Base-by-base conservation (phyloP, 2,888 invertebrate genomes). In the Scaeva pyrastri region DNA sequence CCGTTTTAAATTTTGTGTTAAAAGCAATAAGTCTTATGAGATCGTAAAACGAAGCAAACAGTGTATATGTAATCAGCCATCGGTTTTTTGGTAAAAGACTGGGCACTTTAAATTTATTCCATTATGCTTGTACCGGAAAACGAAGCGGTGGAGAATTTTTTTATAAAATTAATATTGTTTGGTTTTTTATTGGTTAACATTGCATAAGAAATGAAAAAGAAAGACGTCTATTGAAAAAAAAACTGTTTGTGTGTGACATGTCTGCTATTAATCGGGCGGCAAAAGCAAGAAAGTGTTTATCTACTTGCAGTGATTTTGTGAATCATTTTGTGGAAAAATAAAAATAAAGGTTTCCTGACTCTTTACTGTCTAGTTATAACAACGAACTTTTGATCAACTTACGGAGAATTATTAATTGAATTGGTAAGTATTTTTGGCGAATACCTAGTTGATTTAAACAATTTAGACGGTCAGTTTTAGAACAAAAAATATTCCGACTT, bases 81-180 rank as follows among this genome's bases (percentile, higher is more conserved):
- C 68, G 60, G 72, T 60, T 48, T 43, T 50, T 58, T 36, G 19
- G 31, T 56, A n/a, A 62, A 31, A 31, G 43, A 16, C 41, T 31
- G 26, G 58, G 21, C 10, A 5, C 60, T 68, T 14, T 36, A 64
- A 60, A 70, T 58, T 76, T 72, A 66, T 52, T 56, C 56, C 39
- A 58, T 64, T 39, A 58, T 58, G 43, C 58, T 58, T 66, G 45
- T 68, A 23, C 68, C 72, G 77, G 58, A 66, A 76, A 56, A 72
- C 56, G 45, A 68, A 72, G 19, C 31, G 66, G 41, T 36, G 48
- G 50, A 52, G 31, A 73, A 62, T 60, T 50, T 60, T 14, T 58
- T 60, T n/a, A 36, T 39, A 39, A 50, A 68, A 68, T 39, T 48
- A 68, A 68, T 52, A 68, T 52, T 52, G 52, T 68, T 36, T 19